phyloP scores from a whole-genome alignment of 2,888 invertebrate genomes.

The Fissipunctia ypsillon region DNA sequence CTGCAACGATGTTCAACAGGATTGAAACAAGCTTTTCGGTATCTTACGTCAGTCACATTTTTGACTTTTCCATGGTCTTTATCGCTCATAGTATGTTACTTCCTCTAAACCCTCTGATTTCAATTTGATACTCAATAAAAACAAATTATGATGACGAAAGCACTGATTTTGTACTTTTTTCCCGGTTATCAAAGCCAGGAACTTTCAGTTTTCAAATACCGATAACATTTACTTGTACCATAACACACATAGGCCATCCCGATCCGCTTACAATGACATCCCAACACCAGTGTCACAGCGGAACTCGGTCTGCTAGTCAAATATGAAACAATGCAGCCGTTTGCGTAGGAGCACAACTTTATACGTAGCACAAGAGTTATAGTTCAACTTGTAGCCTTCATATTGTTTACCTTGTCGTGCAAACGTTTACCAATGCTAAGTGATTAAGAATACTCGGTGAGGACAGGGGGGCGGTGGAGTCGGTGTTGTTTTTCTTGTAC shows the following conservation, averaged over 20 bases:
- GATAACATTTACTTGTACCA: conserved; percentile 25
- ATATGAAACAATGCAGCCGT: conserved; percentile 84
- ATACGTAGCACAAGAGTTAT: conserved; percentile 85
- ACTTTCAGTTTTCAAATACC: not conserved
- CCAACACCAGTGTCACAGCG: conserved; percentile 53
- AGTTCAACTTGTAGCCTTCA: conserved; percentile 88
- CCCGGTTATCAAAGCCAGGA: not conserved
- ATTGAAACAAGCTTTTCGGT: no score
- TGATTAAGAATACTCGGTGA: conserved; percentile 88
- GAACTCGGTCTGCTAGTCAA: conserved; percentile 73
- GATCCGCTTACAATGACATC: conserved; percentile 44
- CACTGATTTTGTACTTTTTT: no score
- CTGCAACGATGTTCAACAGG: no score
- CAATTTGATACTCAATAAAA: no score
- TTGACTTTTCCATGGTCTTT: no score
- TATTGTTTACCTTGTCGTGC: conserved; percentile 90
- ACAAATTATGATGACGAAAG: no score
- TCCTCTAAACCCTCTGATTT: no score
- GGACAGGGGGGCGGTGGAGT: conserved; percentile 74
- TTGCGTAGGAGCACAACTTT: conserved; percentile 75
- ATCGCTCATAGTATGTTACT: no score
- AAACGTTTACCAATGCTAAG: conserved; percentile 89
- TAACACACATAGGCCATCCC: conserved; percentile 27
- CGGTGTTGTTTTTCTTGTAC: conserved; percentile 21
- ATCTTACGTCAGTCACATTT: no score